Evolutionary conservation across 2,797 vertebrate genomes (phyloP).

Genomic region (Salarias fasciatus): DNA sequence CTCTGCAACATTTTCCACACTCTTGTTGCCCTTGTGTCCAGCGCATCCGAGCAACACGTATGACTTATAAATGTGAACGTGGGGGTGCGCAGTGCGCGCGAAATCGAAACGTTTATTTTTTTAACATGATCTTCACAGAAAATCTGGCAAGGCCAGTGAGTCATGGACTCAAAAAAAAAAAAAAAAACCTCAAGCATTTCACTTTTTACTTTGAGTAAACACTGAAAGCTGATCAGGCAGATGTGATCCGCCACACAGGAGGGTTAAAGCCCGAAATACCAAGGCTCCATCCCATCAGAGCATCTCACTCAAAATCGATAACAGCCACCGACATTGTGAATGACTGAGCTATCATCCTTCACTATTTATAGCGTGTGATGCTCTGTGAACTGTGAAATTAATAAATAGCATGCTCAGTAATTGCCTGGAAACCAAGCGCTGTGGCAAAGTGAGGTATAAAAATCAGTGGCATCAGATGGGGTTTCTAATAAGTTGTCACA

Average conservation of each 20-base stretch:
- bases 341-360: conserved; percentile 80
- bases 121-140: background rate
- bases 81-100: background rate
- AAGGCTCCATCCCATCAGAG: conserved; percentile 57
- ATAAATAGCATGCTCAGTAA: conserved; percentile 87
- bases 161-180: background rate
- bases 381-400: conserved; percentile 86
- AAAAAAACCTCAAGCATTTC: background rate
- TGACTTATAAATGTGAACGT: background rate
- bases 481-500: conserved; percentile 86
- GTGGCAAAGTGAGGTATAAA: conserved; percentile 80
- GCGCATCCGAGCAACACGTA: background rate
- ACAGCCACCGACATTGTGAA: conserved; percentile 75
- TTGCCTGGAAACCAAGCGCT: conserved; percentile 83
- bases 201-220: background rate
- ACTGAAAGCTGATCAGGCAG: background rate
- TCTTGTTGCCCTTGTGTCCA: background rate
- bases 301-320: conserved; percentile 80
- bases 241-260: conserved; percentile 7
- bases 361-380: conserved; percentile 85
- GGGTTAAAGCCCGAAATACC: conserved; percentile 51
- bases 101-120: background rate
- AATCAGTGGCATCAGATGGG: conserved; percentile 81
- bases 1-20: background rate
- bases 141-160: background rate